Evolutionary conservation across 1,140 invertebrate genomes (phyloP).

Genomic region (Drosophila teissieri): DNA sequence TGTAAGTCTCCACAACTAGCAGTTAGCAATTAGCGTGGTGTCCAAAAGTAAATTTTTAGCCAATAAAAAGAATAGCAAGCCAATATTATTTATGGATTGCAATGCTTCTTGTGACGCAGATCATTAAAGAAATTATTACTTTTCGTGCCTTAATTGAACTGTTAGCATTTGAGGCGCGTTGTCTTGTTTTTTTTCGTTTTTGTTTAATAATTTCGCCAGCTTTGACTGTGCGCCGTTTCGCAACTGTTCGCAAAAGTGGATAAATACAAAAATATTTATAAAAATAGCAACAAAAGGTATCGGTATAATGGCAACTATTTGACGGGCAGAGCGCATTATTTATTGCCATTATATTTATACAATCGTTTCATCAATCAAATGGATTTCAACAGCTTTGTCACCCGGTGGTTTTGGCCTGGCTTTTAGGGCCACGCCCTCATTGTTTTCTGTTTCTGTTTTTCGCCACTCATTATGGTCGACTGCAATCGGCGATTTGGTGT

Average conservation of each 20-base stretch:
- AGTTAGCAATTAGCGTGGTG: not conserved
- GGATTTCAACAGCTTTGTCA: constrained; percentile 66
- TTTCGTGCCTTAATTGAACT: constrained; percentile 49
- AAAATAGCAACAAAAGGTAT: constrained; percentile 15
- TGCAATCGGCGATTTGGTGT: constrained; percentile 52
- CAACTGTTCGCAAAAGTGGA: constrained; percentile 25
- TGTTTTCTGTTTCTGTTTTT: constrained; percentile 5
- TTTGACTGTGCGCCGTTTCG: constrained; percentile 20
- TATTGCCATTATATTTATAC: constrained; percentile 71
- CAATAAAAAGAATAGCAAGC: not conserved
- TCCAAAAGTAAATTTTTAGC: not conserved
- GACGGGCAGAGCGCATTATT: constrained; percentile 59
- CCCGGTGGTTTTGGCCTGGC: constrained; percentile 5
- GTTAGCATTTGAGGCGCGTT: constrained; percentile 67
- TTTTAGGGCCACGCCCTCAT: constrained; percentile 19
- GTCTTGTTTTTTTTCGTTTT: not conserved
- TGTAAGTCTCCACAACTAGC: not conserved
- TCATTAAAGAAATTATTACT: constrained; percentile 14
- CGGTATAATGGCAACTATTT: constrained; percentile 16
- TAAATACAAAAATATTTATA: constrained; percentile 4
- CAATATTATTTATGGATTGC: constrained; percentile 21
- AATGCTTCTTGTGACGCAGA: constrained; percentile 55
- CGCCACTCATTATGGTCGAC: constrained; percentile 41
- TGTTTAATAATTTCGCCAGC: not conserved
- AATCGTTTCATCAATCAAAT: constrained; percentile 76